These are phyloP conservation scores for Pleuronectes platessa DNA, from an alignment of 2,113 vertebrate genomes.

Conservation along the genomic window DNA sequence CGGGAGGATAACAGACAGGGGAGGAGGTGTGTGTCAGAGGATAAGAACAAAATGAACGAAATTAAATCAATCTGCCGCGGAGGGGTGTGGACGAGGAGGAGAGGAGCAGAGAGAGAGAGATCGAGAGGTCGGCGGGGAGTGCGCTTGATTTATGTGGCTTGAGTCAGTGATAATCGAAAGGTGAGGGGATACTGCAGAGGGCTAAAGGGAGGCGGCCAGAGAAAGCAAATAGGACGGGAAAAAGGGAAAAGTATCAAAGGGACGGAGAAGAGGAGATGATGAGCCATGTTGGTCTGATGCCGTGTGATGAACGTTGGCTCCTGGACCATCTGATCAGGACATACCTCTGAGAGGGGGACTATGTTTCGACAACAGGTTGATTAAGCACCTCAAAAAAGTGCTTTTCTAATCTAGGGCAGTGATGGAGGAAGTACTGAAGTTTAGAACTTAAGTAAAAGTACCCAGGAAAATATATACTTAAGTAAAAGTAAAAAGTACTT, in stretches of 20 bases:
- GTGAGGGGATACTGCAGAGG: constrained; percentile 55
- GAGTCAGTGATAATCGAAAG: constrained; percentile 65
- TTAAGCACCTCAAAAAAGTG: not conserved
- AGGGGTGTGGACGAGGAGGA: constrained; percentile 14
- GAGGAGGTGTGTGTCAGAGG: constrained; percentile 43
- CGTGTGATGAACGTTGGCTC: constrained; percentile 4
- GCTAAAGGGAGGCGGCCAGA: constrained; percentile 1
- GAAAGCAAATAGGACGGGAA: constrained; percentile 13
- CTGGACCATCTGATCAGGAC: not conserved
- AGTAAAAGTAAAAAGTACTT: no score
- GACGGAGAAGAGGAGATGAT: not conserved
- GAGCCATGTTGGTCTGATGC: constrained; percentile 3
- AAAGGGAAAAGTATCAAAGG: constrained; percentile 7
- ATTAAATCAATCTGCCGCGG: constrained; percentile 43
- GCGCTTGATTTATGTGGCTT: constrained; percentile 64
- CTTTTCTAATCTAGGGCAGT: constrained; percentile 10
- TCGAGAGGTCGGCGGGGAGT: constrained; percentile 14
- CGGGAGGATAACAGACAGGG: constrained; percentile 9
- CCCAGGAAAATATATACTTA: no score
- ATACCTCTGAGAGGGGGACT: not conserved
- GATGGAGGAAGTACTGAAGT: no score
- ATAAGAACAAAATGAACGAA: constrained; percentile 47
- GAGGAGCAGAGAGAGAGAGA: constrained; percentile 7
- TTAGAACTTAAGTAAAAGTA: no score
- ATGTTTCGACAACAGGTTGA: constrained; percentile 7